These are phyloP conservation scores for Siniperca chuatsi DNA, from an alignment of 2,113 vertebrate species.

Conservation along the genomic window DNA sequence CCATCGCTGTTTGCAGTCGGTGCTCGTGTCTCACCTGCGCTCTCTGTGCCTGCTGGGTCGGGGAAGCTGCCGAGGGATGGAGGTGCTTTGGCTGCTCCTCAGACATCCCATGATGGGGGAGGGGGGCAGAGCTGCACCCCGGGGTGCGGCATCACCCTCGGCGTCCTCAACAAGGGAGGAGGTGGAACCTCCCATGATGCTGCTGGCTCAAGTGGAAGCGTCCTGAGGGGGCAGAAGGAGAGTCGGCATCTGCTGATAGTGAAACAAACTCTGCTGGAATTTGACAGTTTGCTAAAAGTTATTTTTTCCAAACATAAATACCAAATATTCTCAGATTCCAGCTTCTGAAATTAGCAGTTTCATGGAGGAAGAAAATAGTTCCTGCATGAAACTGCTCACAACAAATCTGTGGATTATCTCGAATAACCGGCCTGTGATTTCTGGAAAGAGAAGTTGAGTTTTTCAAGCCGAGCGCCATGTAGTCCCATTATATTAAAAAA, in stretches of 20 bases:
- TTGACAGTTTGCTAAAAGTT: too few species aligned
- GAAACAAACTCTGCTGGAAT: too few species aligned
- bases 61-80: conserved; percentile 67
- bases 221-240: conserved; percentile 13
- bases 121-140: conserved; percentile 54
- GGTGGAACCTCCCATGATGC: conserved; percentile 71
- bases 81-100: conserved; percentile 75
- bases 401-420: too few species aligned
- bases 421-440: too few species aligned
- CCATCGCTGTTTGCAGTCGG: too few species aligned
- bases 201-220: conserved; percentile 27
- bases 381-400: too few species aligned
- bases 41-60: conserved; percentile 62
- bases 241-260: neutral
- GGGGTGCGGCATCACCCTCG: neutral
- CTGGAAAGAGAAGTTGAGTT: too few species aligned
- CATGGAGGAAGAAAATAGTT: too few species aligned
- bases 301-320: too few species aligned
- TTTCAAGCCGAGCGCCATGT: too few species aligned
- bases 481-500: too few species aligned
- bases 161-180: conserved; percentile 63
- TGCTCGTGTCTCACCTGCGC: conserved; percentile 61
- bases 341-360: too few species aligned
- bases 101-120: conserved; percentile 73
- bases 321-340: neutral